Base-by-base conservation (phyloP, 2,888 invertebrate species). In the Xylophagus ater region DNA sequence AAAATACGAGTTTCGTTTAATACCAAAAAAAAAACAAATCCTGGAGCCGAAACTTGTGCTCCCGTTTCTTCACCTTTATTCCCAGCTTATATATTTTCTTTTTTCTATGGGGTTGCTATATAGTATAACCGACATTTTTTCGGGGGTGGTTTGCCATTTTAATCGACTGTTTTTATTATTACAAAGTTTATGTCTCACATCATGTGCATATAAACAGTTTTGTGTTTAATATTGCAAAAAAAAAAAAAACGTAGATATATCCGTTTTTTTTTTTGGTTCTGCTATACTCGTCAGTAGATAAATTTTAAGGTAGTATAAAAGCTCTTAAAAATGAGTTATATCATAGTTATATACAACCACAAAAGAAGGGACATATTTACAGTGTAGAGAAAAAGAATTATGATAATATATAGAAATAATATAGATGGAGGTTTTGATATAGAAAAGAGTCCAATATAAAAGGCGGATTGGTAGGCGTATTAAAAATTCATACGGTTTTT, bases 401-500 rank as follows among this genome's bases (percentile, higher is more conserved):
- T 23, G n/a, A 10, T 10, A 10, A 23, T 23, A n/a, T 23, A 23
- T 8, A 3, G 23, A 23, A 23, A 23, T 13, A n/a, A 5, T 6
- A n/a, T 26, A n/a, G 7, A 13, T n/a, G 26, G 13, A 24, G 20
- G 23, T 30, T 18, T 15, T 37, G 30, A 30, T 31, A 37, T 37
- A 24, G 31, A 37, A 37, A 24, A 20, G 23, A n/a, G n/a, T n/a
- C n/a, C n/a, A n/a, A n/a, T n/a, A n/a, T n/a, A 37, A 37, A 31
- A 37, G 14, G 37, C 31, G 30, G 37, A 37, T 37, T 31, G 21
- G 17, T 7, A 37, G 37, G 37, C 31, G 31, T 24, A 31, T 55
- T 50, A 54, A 53, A 53, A 52, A 53, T 55, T 53, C 46, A 44
- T 43, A 25, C 29, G 42, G 46, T 47, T 47, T 50, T 47, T 47